Evolutionary conservation across 2,888 invertebrate genomes (phyloP).

Genomic region (Vesta saturnalis): DNA sequence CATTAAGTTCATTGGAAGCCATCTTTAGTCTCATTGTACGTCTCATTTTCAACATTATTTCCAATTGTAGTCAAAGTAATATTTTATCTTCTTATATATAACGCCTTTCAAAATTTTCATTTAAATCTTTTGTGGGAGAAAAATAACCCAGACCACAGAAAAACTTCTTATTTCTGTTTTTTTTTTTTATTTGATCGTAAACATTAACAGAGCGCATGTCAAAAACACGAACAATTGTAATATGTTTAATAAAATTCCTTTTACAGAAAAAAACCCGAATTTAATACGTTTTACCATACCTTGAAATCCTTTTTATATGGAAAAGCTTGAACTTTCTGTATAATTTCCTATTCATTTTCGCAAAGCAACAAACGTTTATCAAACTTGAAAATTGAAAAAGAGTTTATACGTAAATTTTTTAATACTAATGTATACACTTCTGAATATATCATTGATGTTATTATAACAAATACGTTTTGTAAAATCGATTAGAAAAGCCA

Average conservation of each 20-base stretch:
- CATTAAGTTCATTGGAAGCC: too few species aligned
- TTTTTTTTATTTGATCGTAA: not conserved
- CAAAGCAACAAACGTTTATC: slow-evolving; percentile 16
- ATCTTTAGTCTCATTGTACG: too few species aligned
- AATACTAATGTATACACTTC: not conserved
- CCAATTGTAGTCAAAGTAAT: too few species aligned
- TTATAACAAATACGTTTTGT: slow-evolving; percentile 25
- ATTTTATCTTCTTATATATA: too few species aligned
- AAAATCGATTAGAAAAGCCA: slow-evolving; percentile 26
- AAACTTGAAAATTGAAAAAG: slow-evolving; percentile 4
- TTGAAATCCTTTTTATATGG: slow-evolving; percentile 16
- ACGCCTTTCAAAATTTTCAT: too few species aligned
- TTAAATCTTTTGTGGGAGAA: not conserved
- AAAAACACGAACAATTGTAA: slow-evolving; percentile 5
- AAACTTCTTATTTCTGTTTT: not conserved
- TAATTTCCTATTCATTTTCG: slow-evolving; percentile 5
- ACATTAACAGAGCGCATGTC: not conserved
- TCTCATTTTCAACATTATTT: too few species aligned
- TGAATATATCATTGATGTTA: slow-evolving; percentile 15
- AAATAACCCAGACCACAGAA: not conserved
- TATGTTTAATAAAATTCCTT: not conserved
- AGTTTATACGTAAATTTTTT: not conserved
- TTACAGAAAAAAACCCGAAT: not conserved
- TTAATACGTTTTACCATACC: not conserved
- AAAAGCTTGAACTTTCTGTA: slow-evolving; percentile 3